These are phyloP conservation scores for Dicentrarchus labrax DNA, from an alignment of 2,113 vertebrate species.

Conservation along the genomic window DNA sequence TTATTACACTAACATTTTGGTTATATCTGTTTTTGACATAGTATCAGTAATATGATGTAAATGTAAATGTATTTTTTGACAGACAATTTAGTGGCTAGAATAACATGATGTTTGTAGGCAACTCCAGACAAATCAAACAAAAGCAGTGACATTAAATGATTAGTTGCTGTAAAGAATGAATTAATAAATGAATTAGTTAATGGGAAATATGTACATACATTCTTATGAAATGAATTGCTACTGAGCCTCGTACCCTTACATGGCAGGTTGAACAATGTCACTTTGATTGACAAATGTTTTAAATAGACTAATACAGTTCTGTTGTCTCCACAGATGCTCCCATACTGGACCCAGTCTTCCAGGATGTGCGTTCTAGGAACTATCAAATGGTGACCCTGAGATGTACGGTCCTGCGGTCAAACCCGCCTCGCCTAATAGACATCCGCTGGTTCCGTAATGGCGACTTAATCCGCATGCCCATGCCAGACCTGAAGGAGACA, in stretches of 20 bases:
- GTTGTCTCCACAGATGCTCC: slow-evolving; percentile 86
- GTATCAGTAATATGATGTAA: too few species aligned
- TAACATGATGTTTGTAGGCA: too few species aligned
- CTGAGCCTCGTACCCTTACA: background rate
- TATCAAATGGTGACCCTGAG: slow-evolving; percentile 88
- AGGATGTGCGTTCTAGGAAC: slow-evolving; percentile 90
- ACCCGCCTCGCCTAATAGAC: slow-evolving; percentile 89
- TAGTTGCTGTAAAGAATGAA: background rate
- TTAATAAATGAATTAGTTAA: background rate
- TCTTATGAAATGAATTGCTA: background rate
- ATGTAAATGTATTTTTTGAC: too few species aligned
- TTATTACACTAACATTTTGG: too few species aligned
- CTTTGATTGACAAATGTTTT: background rate
- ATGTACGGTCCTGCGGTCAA: slow-evolving; percentile 91
- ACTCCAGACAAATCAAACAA: too few species aligned
- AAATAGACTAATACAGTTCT: background rate
- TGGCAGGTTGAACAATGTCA: too few species aligned
- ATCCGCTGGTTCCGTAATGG: slow-evolving; percentile 92
- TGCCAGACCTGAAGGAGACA: slow-evolving; percentile 87
- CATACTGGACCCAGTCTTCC: slow-evolving; percentile 90
- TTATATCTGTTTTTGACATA: too few species aligned
- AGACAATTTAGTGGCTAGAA: too few species aligned
- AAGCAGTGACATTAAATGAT: background rate
- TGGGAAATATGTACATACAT: background rate
- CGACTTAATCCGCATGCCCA: slow-evolving; percentile 82